Conservation (phyloP, 2,113 vertebrate species). For the Zootoca vivipara region DNA sequence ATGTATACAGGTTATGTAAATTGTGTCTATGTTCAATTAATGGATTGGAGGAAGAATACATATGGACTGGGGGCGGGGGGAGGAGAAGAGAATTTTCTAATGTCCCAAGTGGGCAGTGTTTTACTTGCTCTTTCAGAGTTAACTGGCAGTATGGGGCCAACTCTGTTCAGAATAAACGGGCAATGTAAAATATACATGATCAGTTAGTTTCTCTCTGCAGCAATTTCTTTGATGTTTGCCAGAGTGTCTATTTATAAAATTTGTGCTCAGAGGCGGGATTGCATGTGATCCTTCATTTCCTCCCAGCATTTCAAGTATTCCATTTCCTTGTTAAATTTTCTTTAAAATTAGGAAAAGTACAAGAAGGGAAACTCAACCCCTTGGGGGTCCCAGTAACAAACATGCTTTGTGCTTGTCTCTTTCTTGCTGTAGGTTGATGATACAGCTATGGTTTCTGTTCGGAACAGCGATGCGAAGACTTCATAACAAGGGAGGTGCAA, state of each 20-base stretch:
- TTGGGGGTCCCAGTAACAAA: slow-evolving; percentile 26
- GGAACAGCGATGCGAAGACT: slow-evolving; percentile 22
- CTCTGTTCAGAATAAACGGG: slow-evolving; percentile 50
- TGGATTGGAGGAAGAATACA: neutral
- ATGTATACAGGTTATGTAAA: neutral
- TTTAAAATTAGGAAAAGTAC: slow-evolving; percentile 45
- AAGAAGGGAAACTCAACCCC: slow-evolving; percentile 27
- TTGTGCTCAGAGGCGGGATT: slow-evolving; percentile 48
- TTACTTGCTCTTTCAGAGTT: slow-evolving; percentile 38
- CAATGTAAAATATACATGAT: slow-evolving; percentile 50
- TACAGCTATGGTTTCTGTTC: neutral
- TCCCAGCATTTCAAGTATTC: slow-evolving; percentile 56
- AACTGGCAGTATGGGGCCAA: slow-evolving; percentile 31
- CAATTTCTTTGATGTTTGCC: slow-evolving; percentile 47
- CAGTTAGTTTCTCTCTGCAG: slow-evolving; percentile 37
- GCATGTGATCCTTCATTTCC: slow-evolving; percentile 32
- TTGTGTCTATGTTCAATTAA: neutral
- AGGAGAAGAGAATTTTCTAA: fast-evolving
- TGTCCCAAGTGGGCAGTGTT: neutral
- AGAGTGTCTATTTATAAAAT: slow-evolving; percentile 61
- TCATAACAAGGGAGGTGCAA: neutral
- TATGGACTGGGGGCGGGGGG: fast-evolving
- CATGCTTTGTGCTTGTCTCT: slow-evolving; percentile 38
- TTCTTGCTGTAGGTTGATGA: slow-evolving; percentile 21
- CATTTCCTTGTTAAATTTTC: slow-evolving; percentile 57